Evolutionary conservation across 2,113 vertebrate genomes (phyloP).

Genomic region (Benitochromis conjunctus): DNA sequence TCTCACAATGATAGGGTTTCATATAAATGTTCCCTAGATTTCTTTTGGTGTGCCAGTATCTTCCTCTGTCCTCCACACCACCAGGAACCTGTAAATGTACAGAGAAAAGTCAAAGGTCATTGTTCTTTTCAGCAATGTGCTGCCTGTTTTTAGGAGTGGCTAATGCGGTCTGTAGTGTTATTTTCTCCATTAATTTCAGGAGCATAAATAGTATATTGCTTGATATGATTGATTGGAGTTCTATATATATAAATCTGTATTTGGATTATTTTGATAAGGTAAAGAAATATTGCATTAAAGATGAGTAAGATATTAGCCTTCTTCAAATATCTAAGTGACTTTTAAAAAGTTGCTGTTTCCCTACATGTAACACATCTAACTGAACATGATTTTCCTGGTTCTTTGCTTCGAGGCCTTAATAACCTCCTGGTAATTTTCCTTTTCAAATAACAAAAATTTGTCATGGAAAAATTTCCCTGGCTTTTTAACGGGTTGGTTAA

Average conservation of each 20-base stretch:
- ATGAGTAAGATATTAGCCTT: not conserved
- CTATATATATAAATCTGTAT: not conserved
- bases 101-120: not conserved
- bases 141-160: not conserved
- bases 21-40: not conserved
- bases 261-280: not conserved
- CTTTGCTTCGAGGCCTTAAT: not conserved
- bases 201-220: not conserved
- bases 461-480: constrained; percentile 39
- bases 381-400: not conserved
- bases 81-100: not conserved
- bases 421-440: constrained; percentile 20
- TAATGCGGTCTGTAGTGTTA: not conserved
- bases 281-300: not conserved
- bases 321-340: not conserved
- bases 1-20: constrained; percentile 29
- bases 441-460: constrained; percentile 25
- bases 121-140: not conserved
- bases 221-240: not conserved
- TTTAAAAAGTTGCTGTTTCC: not conserved
- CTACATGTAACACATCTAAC: not conserved
- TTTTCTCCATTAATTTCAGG: not conserved
- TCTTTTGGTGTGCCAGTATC: not conserved
- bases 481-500: constrained; percentile 24
- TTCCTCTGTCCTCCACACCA: not conserved